Conservation (phyloP, 2,113 vertebrate species). For the Oxygymnocypris stewartii region DNA sequence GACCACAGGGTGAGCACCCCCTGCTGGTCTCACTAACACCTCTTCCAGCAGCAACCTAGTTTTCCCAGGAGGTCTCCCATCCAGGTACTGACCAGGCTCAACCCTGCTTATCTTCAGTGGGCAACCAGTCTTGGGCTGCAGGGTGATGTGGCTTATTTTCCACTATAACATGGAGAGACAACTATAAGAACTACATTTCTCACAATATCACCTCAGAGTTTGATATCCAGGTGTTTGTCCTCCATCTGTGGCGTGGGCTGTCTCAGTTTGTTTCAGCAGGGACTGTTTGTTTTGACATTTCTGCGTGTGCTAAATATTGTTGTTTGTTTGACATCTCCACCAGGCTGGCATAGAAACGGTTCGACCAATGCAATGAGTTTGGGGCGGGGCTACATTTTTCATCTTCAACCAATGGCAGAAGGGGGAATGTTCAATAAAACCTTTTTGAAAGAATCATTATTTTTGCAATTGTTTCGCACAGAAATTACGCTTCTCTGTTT, state of each 20-base stretch:
- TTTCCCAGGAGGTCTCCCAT: no score
- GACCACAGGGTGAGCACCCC: no score
- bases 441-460: not conserved
- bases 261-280: not conserved
- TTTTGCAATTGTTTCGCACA: not conserved
- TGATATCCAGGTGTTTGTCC: not conserved
- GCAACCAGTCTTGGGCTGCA: no score
- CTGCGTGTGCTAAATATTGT: not conserved
- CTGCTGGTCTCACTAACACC: no score
- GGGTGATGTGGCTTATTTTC: no score
- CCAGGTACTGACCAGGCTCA: no score
- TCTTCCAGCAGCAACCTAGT: no score
- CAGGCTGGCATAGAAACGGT: not conserved
- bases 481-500: not conserved
- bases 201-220: not conserved
- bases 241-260: not conserved
- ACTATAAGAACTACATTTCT: not conserved
- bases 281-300: not conserved
- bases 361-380: not conserved
- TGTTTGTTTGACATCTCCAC: not conserved
- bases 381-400: not conserved
- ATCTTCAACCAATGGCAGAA: not conserved
- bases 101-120: no score
- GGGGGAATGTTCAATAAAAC: not conserved
- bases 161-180: no score